Percentiles rank a stretch among this genome's conserved stretches.
phyloP scores from a whole-genome alignment of 2,888 invertebrate species.

The Nyleta sp. region DNA sequence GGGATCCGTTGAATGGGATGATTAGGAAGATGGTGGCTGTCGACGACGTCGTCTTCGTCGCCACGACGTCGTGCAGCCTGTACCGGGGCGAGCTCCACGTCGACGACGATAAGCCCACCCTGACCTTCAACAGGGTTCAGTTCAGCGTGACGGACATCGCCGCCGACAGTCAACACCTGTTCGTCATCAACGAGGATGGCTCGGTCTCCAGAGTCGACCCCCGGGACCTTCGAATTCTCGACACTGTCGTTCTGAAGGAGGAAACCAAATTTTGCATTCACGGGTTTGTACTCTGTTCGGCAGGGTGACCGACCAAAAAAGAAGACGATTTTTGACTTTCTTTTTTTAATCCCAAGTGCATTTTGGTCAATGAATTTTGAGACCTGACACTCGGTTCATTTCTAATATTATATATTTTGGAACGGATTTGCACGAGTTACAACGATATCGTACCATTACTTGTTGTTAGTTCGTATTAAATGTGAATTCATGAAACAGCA shows the following conservation, averaged over 20 bases:
- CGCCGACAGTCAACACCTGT: conserved; percentile 85
- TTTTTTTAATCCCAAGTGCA: no score
- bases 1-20: conserved; percentile 76
- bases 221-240: conserved; percentile 83
- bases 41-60: conserved; percentile 82
- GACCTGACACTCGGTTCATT: no score
- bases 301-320: no score
- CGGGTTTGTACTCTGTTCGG: conserved; percentile 80
- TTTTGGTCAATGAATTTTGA: no score
- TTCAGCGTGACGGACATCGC: conserved; percentile 86
- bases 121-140: conserved; percentile 83
- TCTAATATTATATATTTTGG: no score
- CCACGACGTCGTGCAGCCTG: conserved; percentile 81
- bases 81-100: conserved; percentile 81
- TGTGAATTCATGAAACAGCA: no score
- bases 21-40: conserved; percentile 82
- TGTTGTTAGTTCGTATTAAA: no score
- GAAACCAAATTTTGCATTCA: conserved; percentile 87
- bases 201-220: conserved; percentile 85
- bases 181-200: conserved; percentile 86
- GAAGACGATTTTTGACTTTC: no score
- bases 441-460: no score
- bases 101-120: conserved; percentile 78
- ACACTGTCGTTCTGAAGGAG: conserved; percentile 86
- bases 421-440: no score